A percentile compares a stretch with the other conserved stretches of the same genome.
phyloP scores from a whole-genome alignment of 2,113 vertebrate genomes.

The Pachyramphus minor region DNA sequence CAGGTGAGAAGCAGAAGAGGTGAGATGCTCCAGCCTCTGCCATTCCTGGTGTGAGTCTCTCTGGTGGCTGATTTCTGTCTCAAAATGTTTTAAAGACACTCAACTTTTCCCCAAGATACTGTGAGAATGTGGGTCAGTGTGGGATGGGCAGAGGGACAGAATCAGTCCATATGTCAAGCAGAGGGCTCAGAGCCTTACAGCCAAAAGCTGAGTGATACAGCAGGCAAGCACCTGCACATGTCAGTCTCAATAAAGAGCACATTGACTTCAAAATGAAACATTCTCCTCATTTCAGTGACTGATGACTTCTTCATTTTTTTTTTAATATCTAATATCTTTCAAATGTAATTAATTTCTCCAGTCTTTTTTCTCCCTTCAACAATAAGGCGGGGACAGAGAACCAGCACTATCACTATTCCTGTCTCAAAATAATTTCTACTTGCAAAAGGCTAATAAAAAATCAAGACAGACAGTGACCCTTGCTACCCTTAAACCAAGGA shows the following conservation, averaged over 20 bases:
- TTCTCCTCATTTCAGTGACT: background rate
- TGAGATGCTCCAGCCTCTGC: background rate
- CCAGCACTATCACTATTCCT: background rate
- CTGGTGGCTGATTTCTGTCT: rapidly evolving
- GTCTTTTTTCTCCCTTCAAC: background rate
- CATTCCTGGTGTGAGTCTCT: background rate
- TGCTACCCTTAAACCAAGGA: background rate
- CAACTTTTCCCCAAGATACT: background rate
- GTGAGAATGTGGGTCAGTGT: rapidly evolving
- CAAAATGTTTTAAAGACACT: background rate
- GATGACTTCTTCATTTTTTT: background rate
- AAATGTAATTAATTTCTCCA: conserved; percentile 1
- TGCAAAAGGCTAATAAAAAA: background rate
- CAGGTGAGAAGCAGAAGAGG: background rate
- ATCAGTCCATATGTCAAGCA: background rate
- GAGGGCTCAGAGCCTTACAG: background rate
- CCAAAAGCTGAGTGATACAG: background rate
- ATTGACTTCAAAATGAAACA: background rate
- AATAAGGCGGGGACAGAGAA: background rate
- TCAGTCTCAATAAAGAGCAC: conserved; percentile 15
- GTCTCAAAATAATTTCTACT: background rate
- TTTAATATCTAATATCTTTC: background rate
- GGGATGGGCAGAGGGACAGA: background rate
- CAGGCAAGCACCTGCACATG: background rate
- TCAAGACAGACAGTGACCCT: background rate